Evolutionary conservation across 1,140 invertebrate species (phyloP), one percentile per base, ranked within the genome.

Genomic region (Calephelis virginiensis): DNA sequence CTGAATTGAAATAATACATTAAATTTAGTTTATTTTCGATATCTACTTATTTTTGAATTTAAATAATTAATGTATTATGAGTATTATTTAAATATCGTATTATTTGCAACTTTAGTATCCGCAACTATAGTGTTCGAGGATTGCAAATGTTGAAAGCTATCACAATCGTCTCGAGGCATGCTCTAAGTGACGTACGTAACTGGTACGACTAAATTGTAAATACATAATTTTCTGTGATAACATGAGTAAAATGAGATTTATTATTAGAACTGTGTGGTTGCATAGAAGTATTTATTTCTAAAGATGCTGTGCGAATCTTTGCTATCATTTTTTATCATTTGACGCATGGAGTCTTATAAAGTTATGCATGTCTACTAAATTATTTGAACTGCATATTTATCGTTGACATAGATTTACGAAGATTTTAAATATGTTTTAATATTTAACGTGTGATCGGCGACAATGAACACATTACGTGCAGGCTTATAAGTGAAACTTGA

Each of bases 151-250:
- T 74, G 73, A 79, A 80, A 83, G 76, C 76, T 76, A 73, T 67
- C 71, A 77, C 74, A 78, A 81, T 87, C 78, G 81, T 90, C 80
- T 74, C 82, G 78, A 86, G 73, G 79, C 84, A 84, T 82, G 77
- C 77, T 81, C 81, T 91, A 89, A 84, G 85, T 81, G 82, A 87
- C 81, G 83, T 85, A 85, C 77, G 77, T 78, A 82, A 89, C 80
- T 80, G 85, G 82, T 87, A 83, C 80, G 85, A 88, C 82, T 89
- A 92, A 92, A 91, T 91, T 92, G 91, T 92, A 92, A 90, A 92
- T 92, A 92, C 85, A 92, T 92, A 82, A 90, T 92, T 92, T 92
- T 92, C 90, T 92, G 91, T 92, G 91, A 92, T 92, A 92, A 92
- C 85, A 91, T 90, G 83, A 81, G 63, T 80, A 86, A 85, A 86